Evolutionary conservation across 2,888 invertebrate genomes (phyloP).

Genomic region (Nudaria mundana): DNA sequence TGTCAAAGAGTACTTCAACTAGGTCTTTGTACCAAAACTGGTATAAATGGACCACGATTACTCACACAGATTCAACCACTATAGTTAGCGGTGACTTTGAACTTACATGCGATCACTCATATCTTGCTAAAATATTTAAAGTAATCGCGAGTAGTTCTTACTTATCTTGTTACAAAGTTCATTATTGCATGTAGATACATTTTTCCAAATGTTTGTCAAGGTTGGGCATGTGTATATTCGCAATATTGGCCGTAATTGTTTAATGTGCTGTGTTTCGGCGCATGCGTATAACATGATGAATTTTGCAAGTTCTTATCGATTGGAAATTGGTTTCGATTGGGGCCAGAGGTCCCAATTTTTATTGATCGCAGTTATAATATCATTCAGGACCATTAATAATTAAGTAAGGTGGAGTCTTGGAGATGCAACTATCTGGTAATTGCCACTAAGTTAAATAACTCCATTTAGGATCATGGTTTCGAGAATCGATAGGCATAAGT

Average conservation of each 20-base stretch:
- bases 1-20: constrained; percentile 19
- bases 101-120: constrained; percentile 40
- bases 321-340: constrained; percentile 30
- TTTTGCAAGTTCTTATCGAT: constrained; percentile 29
- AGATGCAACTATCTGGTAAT: no score
- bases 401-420: no score
- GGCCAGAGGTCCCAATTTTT: constrained; percentile 17
- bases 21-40: constrained; percentile 27
- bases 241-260: constrained; percentile 70
- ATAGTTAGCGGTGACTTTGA: constrained; percentile 65
- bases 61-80: constrained; percentile 30
- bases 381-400: constrained; percentile 1
- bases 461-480: no score
- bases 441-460: no score
- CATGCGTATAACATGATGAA: constrained; percentile 19
- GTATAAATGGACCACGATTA: constrained; percentile 18
- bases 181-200: constrained; percentile 5
- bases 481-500: no score
- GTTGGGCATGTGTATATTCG: constrained; percentile 20
- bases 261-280: constrained; percentile 52
- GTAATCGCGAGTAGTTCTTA: constrained; percentile 6
- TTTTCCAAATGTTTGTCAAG: constrained; percentile 12
- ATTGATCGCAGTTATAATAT: constrained; percentile 14
- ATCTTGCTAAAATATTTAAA: constrained; percentile 1
- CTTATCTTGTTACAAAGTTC: constrained; percentile 10